Percentiles rank a stretch among this genome's conserved stretches.
Evolutionary conservation across 2,888 invertebrate species (phyloP).

Genomic region (Muschampia plurimacula): DNA sequence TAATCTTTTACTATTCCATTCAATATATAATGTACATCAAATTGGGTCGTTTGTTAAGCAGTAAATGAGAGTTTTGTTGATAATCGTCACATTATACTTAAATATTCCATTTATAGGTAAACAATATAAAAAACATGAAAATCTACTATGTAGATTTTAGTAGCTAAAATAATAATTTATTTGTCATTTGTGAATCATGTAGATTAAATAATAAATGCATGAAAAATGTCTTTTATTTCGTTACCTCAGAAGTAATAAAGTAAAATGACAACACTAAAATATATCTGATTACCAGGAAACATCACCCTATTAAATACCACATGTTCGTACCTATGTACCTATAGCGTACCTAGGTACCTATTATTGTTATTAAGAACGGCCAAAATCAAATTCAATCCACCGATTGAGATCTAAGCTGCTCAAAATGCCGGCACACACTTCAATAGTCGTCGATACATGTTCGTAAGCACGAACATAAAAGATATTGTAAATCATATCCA

Average conservation of each 20-base stretch:
- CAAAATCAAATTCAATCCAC: constrained; percentile 78
- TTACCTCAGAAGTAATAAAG: neutral
- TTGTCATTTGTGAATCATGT: neutral
- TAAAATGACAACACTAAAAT: too few relatives aligned
- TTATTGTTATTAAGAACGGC: constrained; percentile 47
- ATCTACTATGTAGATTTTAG: constrained; percentile 14
- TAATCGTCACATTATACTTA: too few relatives aligned
- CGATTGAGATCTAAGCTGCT: constrained; percentile 74
- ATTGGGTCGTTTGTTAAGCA: neutral
- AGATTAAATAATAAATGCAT: neutral
- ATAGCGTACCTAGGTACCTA: too few relatives aligned
- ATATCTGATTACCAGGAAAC: neutral
- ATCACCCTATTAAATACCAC: neutral
- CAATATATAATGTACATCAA: neutral
- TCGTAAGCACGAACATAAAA: constrained; percentile 67
- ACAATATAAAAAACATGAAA: neutral
- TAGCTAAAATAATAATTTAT: constrained; percentile 7
- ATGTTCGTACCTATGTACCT: neutral
- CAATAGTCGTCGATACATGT: constrained; percentile 61
- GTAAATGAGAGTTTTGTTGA: too few relatives aligned
- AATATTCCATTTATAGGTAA: neutral
- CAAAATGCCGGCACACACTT: constrained; percentile 67
- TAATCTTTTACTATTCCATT: neutral
- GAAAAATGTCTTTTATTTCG: neutral
- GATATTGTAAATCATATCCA: constrained; percentile 52